These are phyloP conservation scores for Caenorhabditis sulstoni DNA, from an alignment of 2,888 invertebrate genomes.

Conservation along the genomic window DNA sequence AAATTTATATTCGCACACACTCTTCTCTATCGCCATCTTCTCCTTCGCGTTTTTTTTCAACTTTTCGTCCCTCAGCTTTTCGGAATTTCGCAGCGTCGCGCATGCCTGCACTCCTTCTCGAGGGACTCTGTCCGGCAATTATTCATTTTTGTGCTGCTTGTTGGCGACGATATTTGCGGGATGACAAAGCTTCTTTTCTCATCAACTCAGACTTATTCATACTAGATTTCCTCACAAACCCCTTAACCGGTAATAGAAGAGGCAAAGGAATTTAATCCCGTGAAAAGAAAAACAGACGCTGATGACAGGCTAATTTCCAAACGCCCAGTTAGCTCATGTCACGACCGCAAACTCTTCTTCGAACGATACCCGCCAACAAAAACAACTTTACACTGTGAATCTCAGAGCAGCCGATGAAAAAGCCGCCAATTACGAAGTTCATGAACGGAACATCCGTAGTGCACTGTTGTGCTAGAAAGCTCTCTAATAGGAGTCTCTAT, in stretches of 20 bases:
- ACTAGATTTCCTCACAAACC: constrained; percentile 3
- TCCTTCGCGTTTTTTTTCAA: not conserved
- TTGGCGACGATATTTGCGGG: constrained; percentile 12
- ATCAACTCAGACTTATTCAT: constrained; percentile 19
- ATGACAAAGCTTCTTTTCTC: constrained; percentile 3
- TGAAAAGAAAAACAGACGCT: no score
- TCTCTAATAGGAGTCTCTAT: constrained; percentile 24
- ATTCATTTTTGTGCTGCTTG: constrained; percentile 31
- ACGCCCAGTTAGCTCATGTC: not conserved
- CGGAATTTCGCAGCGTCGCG: constrained; percentile 10
- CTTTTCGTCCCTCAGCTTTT: constrained; percentile 23
- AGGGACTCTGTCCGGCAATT: constrained; percentile 38
- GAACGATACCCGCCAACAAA: no score
- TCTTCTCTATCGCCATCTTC: constrained; percentile 27
- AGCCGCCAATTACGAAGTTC: no score
- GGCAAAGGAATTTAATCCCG: no score
- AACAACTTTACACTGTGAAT: no score
- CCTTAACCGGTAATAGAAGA: no score
- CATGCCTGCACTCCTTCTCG: constrained; percentile 16
- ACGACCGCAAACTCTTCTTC: no score
- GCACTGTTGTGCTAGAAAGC: constrained; percentile 12
- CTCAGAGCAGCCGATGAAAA: no score
- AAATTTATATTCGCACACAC: constrained; percentile 46
- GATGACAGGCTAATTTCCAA: not conserved
- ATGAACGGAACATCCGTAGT: not conserved